These are phyloP conservation scores for Pandemis heparana DNA, from an alignment of 2,888 invertebrate genomes.

Conservation along the genomic window DNA sequence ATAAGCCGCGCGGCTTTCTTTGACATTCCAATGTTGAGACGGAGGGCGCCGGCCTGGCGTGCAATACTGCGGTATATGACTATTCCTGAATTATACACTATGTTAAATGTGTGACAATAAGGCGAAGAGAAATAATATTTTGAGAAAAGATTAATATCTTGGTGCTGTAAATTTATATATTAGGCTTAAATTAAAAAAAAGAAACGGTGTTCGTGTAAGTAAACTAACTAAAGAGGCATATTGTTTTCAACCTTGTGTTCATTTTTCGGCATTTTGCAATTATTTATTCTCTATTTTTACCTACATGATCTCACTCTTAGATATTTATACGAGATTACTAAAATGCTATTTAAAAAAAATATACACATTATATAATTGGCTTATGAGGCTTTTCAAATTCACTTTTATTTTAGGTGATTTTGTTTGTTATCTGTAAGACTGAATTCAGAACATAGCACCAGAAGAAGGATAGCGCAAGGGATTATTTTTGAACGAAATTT, in stretches of 20 bases:
- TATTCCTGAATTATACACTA: slow-evolving; percentile 82
- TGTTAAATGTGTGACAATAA: slow-evolving; percentile 85
- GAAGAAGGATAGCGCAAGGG: slow-evolving; percentile 59
- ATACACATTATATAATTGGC: slow-evolving; percentile 82
- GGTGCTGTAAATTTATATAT: slow-evolving; percentile 86
- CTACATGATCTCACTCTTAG: slow-evolving; percentile 84
- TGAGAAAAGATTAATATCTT: slow-evolving; percentile 85
- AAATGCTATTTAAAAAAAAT: slow-evolving; percentile 76
- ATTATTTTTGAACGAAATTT: slow-evolving; percentile 56
- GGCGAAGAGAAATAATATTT: slow-evolving; percentile 83
- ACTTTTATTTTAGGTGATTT: slow-evolving; percentile 75
- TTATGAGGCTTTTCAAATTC: slow-evolving; percentile 82
- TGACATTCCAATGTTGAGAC: slow-evolving; percentile 68
- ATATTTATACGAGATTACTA: slow-evolving; percentile 85
- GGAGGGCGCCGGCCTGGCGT: slow-evolving; percentile 62
- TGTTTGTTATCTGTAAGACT: slow-evolving; percentile 78
- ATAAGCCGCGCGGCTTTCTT: slow-evolving; percentile 47
- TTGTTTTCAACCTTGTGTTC: slow-evolving; percentile 83
- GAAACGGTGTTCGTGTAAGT: slow-evolving; percentile 82
- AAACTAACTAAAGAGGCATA: slow-evolving; percentile 80
- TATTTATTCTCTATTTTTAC: slow-evolving; percentile 82
- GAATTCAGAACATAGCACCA: slow-evolving; percentile 78
- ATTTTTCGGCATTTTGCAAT: slow-evolving; percentile 79
- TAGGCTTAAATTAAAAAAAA: slow-evolving; percentile 83
- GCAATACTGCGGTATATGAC: slow-evolving; percentile 81